A percentile compares a stretch with the other conserved stretches of the same genome.
phyloP scores from a whole-genome alignment of 2,888 invertebrate genomes.

The Bembecia ichneumoniformis region DNA sequence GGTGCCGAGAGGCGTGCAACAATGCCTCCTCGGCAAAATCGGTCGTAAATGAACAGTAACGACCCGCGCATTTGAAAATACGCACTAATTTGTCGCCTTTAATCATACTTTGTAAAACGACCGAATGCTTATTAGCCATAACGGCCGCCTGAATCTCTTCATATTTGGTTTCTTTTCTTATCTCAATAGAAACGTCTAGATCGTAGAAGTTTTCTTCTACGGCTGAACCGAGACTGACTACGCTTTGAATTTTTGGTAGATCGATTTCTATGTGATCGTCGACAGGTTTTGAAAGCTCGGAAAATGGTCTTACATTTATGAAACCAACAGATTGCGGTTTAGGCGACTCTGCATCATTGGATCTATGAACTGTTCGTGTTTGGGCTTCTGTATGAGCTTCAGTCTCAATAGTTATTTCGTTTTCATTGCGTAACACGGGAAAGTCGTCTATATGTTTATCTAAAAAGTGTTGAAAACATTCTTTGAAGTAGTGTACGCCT shows the following conservation, averaged over 20 bases:
- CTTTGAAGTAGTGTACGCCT: constrained; percentile 42
- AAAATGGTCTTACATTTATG: constrained; percentile 53
- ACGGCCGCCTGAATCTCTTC: constrained; percentile 47
- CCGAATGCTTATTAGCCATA: constrained; percentile 46
- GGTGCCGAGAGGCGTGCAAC: constrained; percentile 49
- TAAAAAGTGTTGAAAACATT: constrained; percentile 54
- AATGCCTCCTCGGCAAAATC: constrained; percentile 46
- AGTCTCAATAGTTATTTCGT: constrained; percentile 3
- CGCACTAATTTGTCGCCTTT: constrained; percentile 52
- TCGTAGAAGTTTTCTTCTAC: constrained; percentile 9
- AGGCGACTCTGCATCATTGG: constrained; percentile 8
- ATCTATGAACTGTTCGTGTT: background rate
- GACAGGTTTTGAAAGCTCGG: constrained; percentile 29
- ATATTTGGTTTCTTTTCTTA: constrained; percentile 26
- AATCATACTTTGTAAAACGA: constrained; percentile 62
- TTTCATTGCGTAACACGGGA: constrained; percentile 19
- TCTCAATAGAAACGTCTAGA: background rate
- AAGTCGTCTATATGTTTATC: constrained; percentile 57
- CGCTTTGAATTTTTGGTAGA: constrained; percentile 62
- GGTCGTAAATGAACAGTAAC: constrained; percentile 51
- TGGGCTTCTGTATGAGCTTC: background rate
- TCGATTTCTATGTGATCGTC: constrained; percentile 8
- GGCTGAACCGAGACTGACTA: constrained; percentile 60
- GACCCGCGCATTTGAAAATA: constrained; percentile 56
- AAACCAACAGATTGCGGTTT: constrained; percentile 20